Conservation (phyloP, 2,113 vertebrate genomes). For the Halcyon malimbica region DNA sequence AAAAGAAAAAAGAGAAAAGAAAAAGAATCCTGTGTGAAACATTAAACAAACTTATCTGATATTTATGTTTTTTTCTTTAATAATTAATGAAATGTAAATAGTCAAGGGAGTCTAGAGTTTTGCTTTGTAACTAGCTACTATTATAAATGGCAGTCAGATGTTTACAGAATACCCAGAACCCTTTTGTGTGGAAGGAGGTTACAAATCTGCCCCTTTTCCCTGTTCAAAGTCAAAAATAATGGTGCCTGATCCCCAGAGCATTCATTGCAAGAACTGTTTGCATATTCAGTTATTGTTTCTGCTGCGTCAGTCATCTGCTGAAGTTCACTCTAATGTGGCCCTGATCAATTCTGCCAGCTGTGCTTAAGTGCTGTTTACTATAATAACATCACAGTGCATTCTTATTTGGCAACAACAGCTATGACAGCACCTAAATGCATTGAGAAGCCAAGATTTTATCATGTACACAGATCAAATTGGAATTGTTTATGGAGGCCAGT, state of each 20-base stretch:
- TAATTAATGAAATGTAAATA: slow-evolving; percentile 99
- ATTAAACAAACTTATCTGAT: slow-evolving; percentile 92
- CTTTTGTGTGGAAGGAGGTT: slow-evolving; percentile 84
- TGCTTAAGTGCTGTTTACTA: slow-evolving; percentile 93
- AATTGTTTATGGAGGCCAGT: slow-evolving; percentile 76
- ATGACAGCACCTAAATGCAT: slow-evolving; percentile 81
- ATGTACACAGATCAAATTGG: slow-evolving; percentile 77
- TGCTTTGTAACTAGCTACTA: slow-evolving; percentile 77
- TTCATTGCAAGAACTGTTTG: slow-evolving; percentile 88
- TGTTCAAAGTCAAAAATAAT: slow-evolving; percentile 90
- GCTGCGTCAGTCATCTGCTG: slow-evolving; percentile 90
- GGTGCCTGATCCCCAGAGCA: slow-evolving; percentile 86
- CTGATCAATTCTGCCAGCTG: slow-evolving; percentile 95
- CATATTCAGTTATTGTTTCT: slow-evolving; percentile 97
- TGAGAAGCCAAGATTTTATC: slow-evolving; percentile 82
- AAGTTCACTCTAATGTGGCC: slow-evolving; percentile 87
- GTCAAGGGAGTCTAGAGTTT: slow-evolving; percentile 84
- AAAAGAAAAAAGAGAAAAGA: slow-evolving; percentile 74
- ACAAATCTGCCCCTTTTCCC: slow-evolving; percentile 82
- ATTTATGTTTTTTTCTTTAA: slow-evolving; percentile 87
- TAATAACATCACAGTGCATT: slow-evolving; percentile 87
- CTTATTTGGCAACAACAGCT: slow-evolving; percentile 83
- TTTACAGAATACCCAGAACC: slow-evolving; percentile 89
- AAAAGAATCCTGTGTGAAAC: slow-evolving; percentile 86
- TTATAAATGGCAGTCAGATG: slow-evolving; percentile 88